Evolutionary conservation across 2,888 invertebrate species (phyloP).

Genomic region (Apamea crenata): DNA sequence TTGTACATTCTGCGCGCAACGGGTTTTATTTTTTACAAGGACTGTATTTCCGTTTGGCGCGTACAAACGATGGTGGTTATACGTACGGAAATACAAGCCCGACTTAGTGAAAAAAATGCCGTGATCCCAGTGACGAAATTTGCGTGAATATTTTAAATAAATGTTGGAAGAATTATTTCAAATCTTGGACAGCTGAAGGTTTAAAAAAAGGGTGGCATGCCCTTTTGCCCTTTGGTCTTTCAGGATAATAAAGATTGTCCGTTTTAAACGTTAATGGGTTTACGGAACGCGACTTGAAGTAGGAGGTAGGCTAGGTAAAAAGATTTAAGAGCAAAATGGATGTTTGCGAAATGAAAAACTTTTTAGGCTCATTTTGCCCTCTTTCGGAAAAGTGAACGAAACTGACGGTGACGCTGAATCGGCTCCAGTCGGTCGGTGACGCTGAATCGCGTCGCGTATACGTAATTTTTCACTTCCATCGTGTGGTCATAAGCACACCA

Average conservation of each 20-base stretch:
- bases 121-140: background rate
- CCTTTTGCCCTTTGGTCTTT: background rate
- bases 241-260: background rate
- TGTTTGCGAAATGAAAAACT: background rate
- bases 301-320: background rate
- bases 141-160: background rate
- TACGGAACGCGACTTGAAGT: background rate
- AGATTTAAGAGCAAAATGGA: background rate
- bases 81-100: background rate
- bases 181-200: no score
- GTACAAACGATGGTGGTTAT: conserved; percentile 15
- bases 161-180: background rate
- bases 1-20: conserved; percentile 5
- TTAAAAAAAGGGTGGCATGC: background rate
- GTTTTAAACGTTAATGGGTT: background rate
- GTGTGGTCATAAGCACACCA: background rate
- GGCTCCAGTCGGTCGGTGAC: background rate
- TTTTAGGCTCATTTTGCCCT: background rate
- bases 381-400: background rate
- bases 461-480: background rate
- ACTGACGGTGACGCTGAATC: background rate
- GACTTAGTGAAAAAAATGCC: background rate
- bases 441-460: no score
- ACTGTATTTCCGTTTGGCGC: conserved; percentile 6
- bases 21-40: conserved; percentile 17